Evolutionary conservation across 1,140 invertebrate species (phyloP).

Genomic region (Batillaria attramentaria): DNA sequence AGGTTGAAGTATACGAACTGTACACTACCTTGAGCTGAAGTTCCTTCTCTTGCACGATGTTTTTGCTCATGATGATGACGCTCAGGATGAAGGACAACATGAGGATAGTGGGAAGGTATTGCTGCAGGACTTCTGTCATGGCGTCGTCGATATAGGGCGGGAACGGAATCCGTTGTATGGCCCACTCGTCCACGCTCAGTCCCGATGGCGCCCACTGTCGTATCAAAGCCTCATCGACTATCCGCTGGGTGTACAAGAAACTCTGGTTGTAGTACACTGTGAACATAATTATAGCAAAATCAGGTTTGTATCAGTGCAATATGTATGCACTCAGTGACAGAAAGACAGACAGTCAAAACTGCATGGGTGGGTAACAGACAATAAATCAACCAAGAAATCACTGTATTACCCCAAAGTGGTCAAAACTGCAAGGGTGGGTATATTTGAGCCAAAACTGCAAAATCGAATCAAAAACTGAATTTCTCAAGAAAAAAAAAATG

Average conservation of each 20-base stretch:
- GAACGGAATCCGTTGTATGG: conserved; percentile 46
- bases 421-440: too few species aligned
- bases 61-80: conserved; percentile 61
- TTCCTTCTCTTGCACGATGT: conserved; percentile 69
- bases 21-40: conserved; percentile 67
- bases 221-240: conserved; percentile 78
- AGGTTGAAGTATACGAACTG: too few species aligned
- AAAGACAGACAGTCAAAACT: neutral
- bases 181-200: conserved; percentile 20
- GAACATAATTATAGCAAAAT: too few species aligned
- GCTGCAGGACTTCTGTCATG: conserved; percentile 69
- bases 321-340: too few species aligned
- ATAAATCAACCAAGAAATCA: too few species aligned
- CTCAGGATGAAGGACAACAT: conserved; percentile 80
- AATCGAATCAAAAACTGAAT: too few species aligned
- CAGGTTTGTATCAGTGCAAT: too few species aligned
- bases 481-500: too few species aligned
- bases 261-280: conserved; percentile 80
- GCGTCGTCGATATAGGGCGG: conserved; percentile 43
- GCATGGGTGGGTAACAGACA: too few species aligned
- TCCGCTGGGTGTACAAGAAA: conserved; percentile 80
- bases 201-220: conserved; percentile 45
- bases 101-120: conserved; percentile 73
- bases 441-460: too few species aligned
- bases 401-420: too few species aligned